Evolutionary conservation across 2,888 invertebrate species (phyloP).

Genomic region (Corbicula japonica): DNA sequence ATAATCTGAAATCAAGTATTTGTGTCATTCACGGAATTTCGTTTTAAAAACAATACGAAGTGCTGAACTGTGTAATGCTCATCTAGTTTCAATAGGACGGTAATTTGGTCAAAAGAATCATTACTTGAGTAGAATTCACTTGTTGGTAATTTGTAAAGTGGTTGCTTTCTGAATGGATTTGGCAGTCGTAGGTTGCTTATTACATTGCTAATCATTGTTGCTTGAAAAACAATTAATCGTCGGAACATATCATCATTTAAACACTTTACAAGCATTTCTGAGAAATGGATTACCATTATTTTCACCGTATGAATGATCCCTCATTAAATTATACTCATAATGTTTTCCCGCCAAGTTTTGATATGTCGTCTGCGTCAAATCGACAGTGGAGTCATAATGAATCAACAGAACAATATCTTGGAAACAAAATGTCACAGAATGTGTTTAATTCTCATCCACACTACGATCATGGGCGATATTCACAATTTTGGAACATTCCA

Average conservation of each 20-base stretch:
- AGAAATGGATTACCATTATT: constrained; percentile 70
- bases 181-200: constrained; percentile 35
- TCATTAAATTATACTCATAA: constrained; percentile 72
- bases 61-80: constrained; percentile 5
- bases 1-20: constrained; percentile 58
- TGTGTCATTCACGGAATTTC: constrained; percentile 61
- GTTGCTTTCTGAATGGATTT: constrained; percentile 52
- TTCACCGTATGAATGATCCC: constrained; percentile 75
- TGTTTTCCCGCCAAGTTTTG: constrained; percentile 61
- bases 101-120: constrained; percentile 56
- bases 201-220: constrained; percentile 24
- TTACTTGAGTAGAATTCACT: constrained; percentile 60
- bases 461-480: constrained; percentile 39
- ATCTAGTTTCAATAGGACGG: constrained; percentile 17
- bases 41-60: constrained; percentile 52
- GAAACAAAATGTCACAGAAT: no score
- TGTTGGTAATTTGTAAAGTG: constrained; percentile 45
- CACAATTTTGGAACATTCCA: constrained; percentile 56
- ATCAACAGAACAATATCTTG: no score
- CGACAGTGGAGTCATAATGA: no score
- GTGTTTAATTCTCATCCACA: no score
- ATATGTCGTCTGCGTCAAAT: constrained; percentile 38
- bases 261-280: constrained; percentile 36
- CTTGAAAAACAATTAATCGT: constrained; percentile 58
- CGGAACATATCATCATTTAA: constrained; percentile 46